A percentile compares a stretch with the other conserved stretches of the same genome.
Conservation (phyloP, 2,797 vertebrate genomes). For the Tapera naevia region DNA sequence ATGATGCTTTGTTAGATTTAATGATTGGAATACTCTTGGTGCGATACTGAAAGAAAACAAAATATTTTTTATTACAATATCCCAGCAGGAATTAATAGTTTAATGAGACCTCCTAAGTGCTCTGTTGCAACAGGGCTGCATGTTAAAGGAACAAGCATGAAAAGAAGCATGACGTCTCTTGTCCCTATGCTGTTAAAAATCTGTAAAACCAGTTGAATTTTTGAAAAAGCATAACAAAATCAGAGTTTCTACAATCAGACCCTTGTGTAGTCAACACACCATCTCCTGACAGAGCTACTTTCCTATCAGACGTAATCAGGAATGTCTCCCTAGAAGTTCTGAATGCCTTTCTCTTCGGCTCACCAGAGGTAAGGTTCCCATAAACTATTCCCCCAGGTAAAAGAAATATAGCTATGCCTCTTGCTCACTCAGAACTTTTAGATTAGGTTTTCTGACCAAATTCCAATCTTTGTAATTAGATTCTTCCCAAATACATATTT, state of each 20-base stretch:
- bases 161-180: not conserved
- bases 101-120: not conserved
- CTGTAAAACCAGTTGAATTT: not conserved
- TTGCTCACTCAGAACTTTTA: not conserved
- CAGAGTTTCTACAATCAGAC: not conserved
- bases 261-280: not conserved
- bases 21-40: constrained; percentile 88
- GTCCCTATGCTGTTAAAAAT: not conserved
- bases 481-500: not conserved
- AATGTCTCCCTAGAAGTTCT: not conserved
- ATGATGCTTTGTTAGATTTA: constrained; percentile 79
- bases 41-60: constrained; percentile 84
- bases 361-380: not conserved
- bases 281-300: not conserved
- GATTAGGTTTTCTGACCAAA: not conserved
- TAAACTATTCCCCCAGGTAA: not conserved
- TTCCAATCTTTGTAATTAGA: not conserved
- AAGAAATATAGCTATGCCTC: not conserved
- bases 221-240: not conserved
- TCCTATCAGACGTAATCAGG: not conserved
- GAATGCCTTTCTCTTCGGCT: not conserved
- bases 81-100: not conserved
- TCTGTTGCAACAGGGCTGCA: not conserved
- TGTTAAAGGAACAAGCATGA: not conserved
- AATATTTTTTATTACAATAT: not conserved